Conservation (phyloP, 2,113 vertebrate species). For the Delphinus delphis region DNA sequence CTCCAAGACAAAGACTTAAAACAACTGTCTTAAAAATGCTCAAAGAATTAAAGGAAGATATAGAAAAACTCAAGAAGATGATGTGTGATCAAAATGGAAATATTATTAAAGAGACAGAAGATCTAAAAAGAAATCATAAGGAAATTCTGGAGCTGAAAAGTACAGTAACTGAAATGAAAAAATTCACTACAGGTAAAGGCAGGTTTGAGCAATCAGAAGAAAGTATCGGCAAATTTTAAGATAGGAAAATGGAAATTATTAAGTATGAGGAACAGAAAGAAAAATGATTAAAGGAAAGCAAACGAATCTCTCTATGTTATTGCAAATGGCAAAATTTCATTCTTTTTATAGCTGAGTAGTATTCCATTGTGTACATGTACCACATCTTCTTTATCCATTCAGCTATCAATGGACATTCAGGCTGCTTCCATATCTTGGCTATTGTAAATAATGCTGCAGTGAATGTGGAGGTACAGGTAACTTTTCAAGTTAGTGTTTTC, state of each 20-base stretch:
- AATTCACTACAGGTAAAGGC: background rate
- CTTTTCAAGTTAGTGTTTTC: background rate
- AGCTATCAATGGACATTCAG: too few relatives aligned
- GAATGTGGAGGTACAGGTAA: background rate
- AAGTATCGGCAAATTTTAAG: background rate
- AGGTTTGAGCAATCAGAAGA: slow-evolving; percentile 1
- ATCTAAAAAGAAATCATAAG: background rate
- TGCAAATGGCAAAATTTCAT: background rate
- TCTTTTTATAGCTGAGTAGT: background rate
- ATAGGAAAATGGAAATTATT: background rate
- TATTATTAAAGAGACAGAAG: background rate
- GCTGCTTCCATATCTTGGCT: background rate
- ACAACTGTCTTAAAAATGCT: background rate
- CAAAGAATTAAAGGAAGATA: background rate
- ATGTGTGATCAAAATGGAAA: background rate
- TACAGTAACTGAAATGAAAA: background rate
- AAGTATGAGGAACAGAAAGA: background rate
- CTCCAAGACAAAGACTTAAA: background rate
- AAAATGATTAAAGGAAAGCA: background rate
- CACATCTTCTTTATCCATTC: background rate
- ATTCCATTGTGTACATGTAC: background rate
- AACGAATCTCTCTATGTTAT: background rate
- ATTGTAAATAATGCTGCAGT: background rate
- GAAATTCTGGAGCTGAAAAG: background rate
- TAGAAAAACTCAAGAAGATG: background rate